Percentiles rank a stretch among this genome's conserved stretches.
These are phyloP conservation scores for Amphimallon solstitiale DNA, from an alignment of 2,888 invertebrate species.

Conservation along the genomic window DNA sequence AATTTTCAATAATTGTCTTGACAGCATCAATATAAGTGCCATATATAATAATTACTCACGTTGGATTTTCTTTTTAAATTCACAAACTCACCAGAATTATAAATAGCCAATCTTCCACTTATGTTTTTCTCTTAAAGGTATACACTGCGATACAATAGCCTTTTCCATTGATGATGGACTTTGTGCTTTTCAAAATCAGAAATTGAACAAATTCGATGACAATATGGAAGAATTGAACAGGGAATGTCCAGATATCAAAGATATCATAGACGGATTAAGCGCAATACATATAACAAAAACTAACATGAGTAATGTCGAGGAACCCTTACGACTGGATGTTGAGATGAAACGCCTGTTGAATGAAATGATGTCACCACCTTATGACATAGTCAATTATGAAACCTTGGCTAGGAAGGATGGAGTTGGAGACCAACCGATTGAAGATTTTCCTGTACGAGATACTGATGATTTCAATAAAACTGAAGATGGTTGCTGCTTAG, in stretches of 20 bases:
- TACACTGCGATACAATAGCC: slow-evolving; percentile 37
- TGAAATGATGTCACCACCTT: slow-evolving; percentile 61
- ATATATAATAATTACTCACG: no score
- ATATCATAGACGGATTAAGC: slow-evolving; percentile 46
- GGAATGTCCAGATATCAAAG: slow-evolving; percentile 37
- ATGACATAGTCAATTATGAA: slow-evolving; percentile 60
- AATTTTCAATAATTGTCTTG: no score
- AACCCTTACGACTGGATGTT: slow-evolving; percentile 40
- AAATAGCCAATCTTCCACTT: no score
- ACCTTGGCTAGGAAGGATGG: slow-evolving; percentile 56
- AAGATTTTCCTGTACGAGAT: slow-evolving; percentile 43
- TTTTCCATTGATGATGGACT: slow-evolving; percentile 37
- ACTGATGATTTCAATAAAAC: slow-evolving; percentile 61
- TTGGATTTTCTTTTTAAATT: no score
- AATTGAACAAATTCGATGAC: not conserved
- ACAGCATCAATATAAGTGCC: no score
- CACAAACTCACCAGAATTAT: no score
- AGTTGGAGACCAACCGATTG: slow-evolving; percentile 62
- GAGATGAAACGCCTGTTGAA: slow-evolving; percentile 47
- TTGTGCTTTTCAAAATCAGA: slow-evolving; percentile 16
- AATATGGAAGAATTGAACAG: slow-evolving; percentile 18
- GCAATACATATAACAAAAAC: slow-evolving; percentile 38
- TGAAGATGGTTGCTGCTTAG: slow-evolving; percentile 59
- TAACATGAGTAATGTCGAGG: slow-evolving; percentile 30
- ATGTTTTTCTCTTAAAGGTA: slow-evolving; percentile 7